Evolutionary conservation across 1,140 invertebrate genomes (phyloP).

Genomic region (Papilio glaucus): DNA sequence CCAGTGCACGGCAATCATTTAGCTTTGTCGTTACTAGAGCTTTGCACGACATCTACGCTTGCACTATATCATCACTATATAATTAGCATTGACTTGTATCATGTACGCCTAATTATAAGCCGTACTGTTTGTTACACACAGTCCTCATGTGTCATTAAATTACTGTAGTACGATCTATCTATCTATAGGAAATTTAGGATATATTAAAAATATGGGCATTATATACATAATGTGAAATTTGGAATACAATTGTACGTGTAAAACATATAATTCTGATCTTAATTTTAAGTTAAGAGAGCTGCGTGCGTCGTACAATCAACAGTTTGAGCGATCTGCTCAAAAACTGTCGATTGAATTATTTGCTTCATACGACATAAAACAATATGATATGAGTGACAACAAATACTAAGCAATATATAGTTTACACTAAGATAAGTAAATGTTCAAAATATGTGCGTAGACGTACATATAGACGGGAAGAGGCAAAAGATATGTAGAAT

Average conservation of each 20-base stretch:
- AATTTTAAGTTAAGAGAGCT: not conserved
- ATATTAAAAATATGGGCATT: constrained; percentile 25
- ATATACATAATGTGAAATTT: constrained; percentile 6
- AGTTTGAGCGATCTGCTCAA: too few relatives aligned
- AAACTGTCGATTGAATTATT: too few relatives aligned
- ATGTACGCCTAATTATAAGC: constrained; percentile 1
- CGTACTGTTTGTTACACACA: not conserved
- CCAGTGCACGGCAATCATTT: constrained; percentile 30
- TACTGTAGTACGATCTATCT: not conserved
- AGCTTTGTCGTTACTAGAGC: constrained; percentile 30
- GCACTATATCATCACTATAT: constrained; percentile 3
- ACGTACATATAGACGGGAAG: not conserved
- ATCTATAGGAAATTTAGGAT: not conserved
- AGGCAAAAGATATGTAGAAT: not conserved
- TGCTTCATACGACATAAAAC: too few relatives aligned
- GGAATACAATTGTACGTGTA: not conserved
- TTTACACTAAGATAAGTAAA: too few relatives aligned
- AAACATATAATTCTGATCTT: not conserved
- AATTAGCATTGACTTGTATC: constrained; percentile 2
- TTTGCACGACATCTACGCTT: constrained; percentile 36
- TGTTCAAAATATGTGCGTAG: not conserved
- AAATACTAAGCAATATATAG: too few relatives aligned
- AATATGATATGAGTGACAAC: too few relatives aligned
- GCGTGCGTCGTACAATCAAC: not conserved
- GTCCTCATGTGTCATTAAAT: not conserved